phyloP scores from a whole-genome alignment of 2,113 vertebrate genomes.

The Seriola aureovittata region DNA sequence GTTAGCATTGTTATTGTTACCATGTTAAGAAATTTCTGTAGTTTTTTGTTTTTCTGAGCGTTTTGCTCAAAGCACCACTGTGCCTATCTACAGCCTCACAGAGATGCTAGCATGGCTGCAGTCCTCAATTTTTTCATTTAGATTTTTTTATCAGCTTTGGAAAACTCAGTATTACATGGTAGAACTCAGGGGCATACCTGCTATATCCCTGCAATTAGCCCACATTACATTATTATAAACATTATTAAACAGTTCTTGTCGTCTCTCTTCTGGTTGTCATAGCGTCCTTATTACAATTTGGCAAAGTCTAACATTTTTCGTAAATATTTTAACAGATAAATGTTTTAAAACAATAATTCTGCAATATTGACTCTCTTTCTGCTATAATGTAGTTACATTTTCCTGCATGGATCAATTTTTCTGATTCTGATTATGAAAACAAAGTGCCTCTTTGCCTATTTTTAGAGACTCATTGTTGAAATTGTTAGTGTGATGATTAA shows the following conservation, averaged over 20 bases:
- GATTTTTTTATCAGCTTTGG: not conserved
- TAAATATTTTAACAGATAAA: not conserved
- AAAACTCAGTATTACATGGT: not conserved
- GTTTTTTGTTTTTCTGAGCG: too few species aligned
- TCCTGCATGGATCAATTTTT: too few species aligned
- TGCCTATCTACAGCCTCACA: too few species aligned
- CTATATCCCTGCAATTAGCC: too few species aligned
- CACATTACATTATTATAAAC: too few species aligned
- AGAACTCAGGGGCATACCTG: too few species aligned
- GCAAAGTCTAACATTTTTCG: not conserved
- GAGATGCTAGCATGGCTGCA: too few species aligned
- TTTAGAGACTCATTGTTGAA: not conserved
- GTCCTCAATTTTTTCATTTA: too few species aligned
- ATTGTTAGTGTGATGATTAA: slow-evolving; percentile 14
- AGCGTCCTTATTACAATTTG: not conserved
- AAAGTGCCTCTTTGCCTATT: not conserved
- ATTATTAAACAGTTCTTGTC: not conserved
- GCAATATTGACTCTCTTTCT: not conserved
- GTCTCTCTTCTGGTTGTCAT: too few species aligned
- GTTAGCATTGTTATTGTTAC: too few species aligned
- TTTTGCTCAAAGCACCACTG: too few species aligned
- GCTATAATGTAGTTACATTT: not conserved
- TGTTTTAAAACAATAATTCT: not conserved
- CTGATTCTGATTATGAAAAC: not conserved
- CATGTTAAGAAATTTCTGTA: too few species aligned